These are phyloP conservation scores for Conopomorpha cramerella DNA, from an alignment of 1,140 invertebrate genomes.

Conservation along the genomic window DNA sequence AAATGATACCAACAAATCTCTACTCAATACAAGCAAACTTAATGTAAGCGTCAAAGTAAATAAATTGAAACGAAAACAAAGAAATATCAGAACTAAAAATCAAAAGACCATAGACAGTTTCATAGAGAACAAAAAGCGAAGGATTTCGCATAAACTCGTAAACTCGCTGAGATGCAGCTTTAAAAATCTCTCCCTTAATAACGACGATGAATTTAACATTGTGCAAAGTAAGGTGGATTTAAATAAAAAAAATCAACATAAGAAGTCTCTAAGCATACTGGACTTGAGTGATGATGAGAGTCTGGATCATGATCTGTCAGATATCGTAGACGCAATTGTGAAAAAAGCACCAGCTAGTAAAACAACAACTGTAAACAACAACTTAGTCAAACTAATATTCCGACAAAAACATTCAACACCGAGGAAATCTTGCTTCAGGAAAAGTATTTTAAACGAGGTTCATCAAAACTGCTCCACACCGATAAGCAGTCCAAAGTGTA, in stretches of 20 bases:
- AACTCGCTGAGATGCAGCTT: constrained; percentile 16
- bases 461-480: constrained; percentile 44
- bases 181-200: constrained; percentile 15
- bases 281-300: constrained; percentile 53
- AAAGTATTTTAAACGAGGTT: constrained; percentile 12
- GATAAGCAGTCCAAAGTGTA: constrained; percentile 28
- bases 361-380: constrained; percentile 30
- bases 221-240: too few relatives aligned
- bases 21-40: constrained; percentile 22
- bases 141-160: constrained; percentile 12
- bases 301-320: constrained; percentile 60
- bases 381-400: constrained; percentile 38
- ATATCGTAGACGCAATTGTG: constrained; percentile 64
- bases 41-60: constrained; percentile 35
- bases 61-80: constrained; percentile 31
- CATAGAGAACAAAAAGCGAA: constrained; percentile 23
- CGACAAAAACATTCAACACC: constrained; percentile 23
- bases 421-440: constrained; percentile 14
- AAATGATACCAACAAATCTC: constrained; percentile 19
- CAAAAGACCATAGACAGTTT: constrained; percentile 40
- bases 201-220: neutral
- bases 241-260: constrained; percentile 1
- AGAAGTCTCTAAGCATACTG: constrained; percentile 21
- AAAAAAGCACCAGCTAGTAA: constrained; percentile 25
- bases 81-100: constrained; percentile 18